A percentile compares a stretch with the other conserved stretches of the same genome.
Evolutionary conservation across 2,888 invertebrate genomes (phyloP).

Genomic region (Steinernema scapterisci): DNA sequence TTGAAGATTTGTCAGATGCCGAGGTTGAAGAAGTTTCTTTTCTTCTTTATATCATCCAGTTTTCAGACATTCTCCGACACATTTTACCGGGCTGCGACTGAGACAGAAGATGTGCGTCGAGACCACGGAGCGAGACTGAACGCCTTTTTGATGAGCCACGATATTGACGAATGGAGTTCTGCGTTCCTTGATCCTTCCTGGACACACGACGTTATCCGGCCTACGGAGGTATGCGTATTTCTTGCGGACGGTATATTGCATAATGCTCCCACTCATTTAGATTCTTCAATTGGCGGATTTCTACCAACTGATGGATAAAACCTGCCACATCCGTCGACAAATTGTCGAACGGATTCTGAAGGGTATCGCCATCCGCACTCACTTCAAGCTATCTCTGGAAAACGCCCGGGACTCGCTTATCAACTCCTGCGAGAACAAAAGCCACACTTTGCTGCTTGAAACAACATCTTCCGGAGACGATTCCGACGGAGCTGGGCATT

Average conservation of each 20-base stretch:
- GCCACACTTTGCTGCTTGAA: conserved; percentile 44
- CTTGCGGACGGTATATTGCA: too few relatives aligned
- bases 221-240: conserved; percentile 39
- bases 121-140: conserved; percentile 42
- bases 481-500: conserved; percentile 30
- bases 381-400: conserved; percentile 52
- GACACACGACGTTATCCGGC: conserved; percentile 63
- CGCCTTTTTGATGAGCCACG: conserved; percentile 56
- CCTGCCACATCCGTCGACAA: conserved; percentile 57
- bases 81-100: conserved; percentile 50
- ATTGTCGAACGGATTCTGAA: conserved; percentile 59
- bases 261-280: too few relatives aligned
- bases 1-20: conserved; percentile 51
- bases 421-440: conserved; percentile 45
- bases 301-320: conserved; percentile 57
- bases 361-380: conserved; percentile 55
- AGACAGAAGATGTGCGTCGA: conserved; percentile 42
- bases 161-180: conserved; percentile 62
- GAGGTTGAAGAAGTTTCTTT: conserved; percentile 42
- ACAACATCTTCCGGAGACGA: conserved; percentile 46
- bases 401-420: conserved; percentile 60
- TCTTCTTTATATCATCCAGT: neutral
- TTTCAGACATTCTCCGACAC: conserved; percentile 50
- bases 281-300: conserved; percentile 55
- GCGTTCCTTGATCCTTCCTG: conserved; percentile 62